Evolutionary conservation across 1,140 invertebrate species (phyloP).

Genomic region (Drosophila elegans): DNA sequence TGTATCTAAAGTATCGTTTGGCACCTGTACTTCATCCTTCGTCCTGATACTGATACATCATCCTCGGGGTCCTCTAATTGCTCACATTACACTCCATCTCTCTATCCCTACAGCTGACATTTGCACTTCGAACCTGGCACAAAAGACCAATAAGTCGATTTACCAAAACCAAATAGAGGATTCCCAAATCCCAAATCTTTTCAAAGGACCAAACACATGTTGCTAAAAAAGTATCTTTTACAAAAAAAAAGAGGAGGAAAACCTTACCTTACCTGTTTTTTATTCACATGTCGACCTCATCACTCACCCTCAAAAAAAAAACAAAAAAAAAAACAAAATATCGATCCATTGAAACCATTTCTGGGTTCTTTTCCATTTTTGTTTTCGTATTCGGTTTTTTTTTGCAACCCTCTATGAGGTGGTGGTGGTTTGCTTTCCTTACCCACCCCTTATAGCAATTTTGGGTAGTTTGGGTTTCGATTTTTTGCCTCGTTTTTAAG

Average conservation of each 20-base stretch:
- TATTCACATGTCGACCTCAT: conserved; percentile 57
- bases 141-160: conserved; percentile 77
- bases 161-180: conserved; percentile 15
- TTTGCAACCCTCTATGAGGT: conserved; percentile 65
- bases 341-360: conserved; percentile 62
- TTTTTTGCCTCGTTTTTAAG: conserved; percentile 30
- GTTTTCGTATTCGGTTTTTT: conserved; percentile 26
- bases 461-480: conserved; percentile 41
- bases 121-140: conserved; percentile 57
- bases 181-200: conserved; percentile 44
- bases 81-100: conserved; percentile 62
- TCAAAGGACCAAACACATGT: conserved; percentile 60
- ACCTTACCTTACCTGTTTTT: conserved; percentile 69
- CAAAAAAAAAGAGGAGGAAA: conserved; percentile 30
- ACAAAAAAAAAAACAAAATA: conserved; percentile 16
- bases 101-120: conserved; percentile 61
- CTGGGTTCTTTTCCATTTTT: conserved; percentile 21
- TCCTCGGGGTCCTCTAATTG: conserved; percentile 54
- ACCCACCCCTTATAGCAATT: conserved; percentile 48
- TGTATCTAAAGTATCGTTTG: conserved; percentile 52
- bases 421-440: conserved; percentile 59
- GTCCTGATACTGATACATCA: conserved; percentile 58
- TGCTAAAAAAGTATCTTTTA: conserved; percentile 73
- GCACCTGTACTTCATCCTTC: conserved; percentile 53
- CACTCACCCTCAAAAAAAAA: conserved; percentile 1